A percentile compares a stretch with the other conserved stretches of the same genome.
Conservation (phyloP, 2,113 vertebrate genomes). For the Eubucco bourcierii region DNA sequence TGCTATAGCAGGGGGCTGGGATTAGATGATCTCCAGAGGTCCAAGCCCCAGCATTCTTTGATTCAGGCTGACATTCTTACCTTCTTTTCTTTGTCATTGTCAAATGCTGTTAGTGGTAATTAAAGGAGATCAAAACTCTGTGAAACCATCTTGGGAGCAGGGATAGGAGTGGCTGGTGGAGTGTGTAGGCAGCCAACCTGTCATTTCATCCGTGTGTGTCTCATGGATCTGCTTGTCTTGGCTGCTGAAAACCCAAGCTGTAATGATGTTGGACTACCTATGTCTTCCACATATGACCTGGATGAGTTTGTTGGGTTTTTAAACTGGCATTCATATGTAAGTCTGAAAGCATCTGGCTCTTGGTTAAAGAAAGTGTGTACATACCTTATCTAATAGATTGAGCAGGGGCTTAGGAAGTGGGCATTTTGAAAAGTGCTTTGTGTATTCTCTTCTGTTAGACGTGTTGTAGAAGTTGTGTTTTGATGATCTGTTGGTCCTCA, state of each 20-base stretch:
- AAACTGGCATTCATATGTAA: fast-evolving
- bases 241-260: background rate
- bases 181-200: fast-evolving
- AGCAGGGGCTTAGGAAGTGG: background rate
- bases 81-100: background rate
- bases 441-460: background rate
- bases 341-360: background rate
- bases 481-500: background rate
- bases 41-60: too few relatives aligned
- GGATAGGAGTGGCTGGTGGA: background rate
- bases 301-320: background rate
- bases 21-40: too few relatives aligned
- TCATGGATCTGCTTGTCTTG: too few relatives aligned
- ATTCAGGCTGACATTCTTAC: background rate
- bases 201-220: fast-evolving
- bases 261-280: background rate
- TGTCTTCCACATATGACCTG: fast-evolving
- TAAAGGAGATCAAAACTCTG: background rate
- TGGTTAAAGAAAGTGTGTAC: fast-evolving
- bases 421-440: fast-evolving
- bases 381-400: background rate
- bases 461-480: background rate
- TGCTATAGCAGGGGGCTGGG: too few relatives aligned
- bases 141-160: background rate
- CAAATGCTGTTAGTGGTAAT: background rate